phyloP scores from a whole-genome alignment of 1,140 invertebrate species.

The Drosophila lini region DNA sequence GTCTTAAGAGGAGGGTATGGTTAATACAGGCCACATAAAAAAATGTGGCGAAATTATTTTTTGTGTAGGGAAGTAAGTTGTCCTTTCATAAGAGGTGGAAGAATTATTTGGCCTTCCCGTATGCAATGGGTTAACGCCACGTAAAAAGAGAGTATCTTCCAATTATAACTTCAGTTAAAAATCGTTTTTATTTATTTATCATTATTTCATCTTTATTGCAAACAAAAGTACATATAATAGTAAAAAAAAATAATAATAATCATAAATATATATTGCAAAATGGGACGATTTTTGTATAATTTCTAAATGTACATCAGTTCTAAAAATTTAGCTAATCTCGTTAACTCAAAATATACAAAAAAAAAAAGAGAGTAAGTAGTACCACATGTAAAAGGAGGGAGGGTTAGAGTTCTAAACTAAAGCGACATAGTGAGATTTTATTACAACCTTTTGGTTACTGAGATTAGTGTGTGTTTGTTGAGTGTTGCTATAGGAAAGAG shows the following conservation, averaged over 20 bases:
- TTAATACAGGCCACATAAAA: too few relatives aligned
- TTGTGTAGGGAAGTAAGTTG: too few relatives aligned
- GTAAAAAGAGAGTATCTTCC: too few relatives aligned
- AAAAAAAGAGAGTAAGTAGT: conserved; percentile 15
- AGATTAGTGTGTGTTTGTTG: conserved; percentile 29
- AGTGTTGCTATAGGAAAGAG: conserved; percentile 29
- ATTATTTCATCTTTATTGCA: conserved; percentile 40
- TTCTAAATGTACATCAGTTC: conserved; percentile 67
- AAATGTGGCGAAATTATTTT: too few relatives aligned
- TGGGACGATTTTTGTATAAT: conserved; percentile 60
- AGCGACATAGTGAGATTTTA: conserved; percentile 63
- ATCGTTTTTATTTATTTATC: conserved; percentile 18
- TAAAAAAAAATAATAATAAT: conserved; percentile 38
- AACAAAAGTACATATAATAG: conserved; percentile 44
- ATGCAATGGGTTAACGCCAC: too few relatives aligned
- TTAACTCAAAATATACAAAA: conserved; percentile 40
- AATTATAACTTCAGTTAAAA: too few relatives aligned
- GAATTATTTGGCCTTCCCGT: too few relatives aligned
- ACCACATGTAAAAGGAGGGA: conserved; percentile 35
- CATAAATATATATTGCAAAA: conserved; percentile 65
- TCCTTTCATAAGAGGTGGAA: too few relatives aligned
- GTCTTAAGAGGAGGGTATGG: too few relatives aligned
- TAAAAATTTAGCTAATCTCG: conserved; percentile 69
- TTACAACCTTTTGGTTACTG: conserved; percentile 71
- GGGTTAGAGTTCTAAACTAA: conserved; percentile 50